A percentile compares a stretch with the other conserved stretches of the same genome.
Evolutionary conservation across 1,140 invertebrate genomes (phyloP).

Genomic region (Drosophila ironensis): DNA sequence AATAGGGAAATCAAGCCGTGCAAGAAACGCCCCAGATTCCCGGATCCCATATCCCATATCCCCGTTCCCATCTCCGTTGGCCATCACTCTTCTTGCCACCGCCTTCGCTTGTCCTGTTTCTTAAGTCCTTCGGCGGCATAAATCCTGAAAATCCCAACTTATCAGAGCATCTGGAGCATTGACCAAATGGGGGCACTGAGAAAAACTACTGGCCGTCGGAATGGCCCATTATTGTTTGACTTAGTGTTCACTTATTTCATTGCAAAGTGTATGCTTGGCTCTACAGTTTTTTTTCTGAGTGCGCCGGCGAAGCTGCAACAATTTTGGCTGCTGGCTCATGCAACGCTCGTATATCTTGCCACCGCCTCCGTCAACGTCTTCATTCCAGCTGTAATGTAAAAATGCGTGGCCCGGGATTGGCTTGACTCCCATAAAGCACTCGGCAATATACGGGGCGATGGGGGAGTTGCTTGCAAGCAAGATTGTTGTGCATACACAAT

Average conservation of each 20-base stretch:
- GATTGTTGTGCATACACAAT: conserved; percentile 40
- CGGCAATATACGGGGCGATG: too few relatives aligned
- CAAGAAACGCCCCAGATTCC: background rate
- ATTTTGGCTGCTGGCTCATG: conserved; percentile 26
- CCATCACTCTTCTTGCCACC: background rate
- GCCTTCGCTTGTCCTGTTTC: background rate
- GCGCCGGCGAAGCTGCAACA: background rate
- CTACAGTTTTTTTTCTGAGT: too few relatives aligned
- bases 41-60: too few relatives aligned
- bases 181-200: background rate
- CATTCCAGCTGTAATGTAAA: conserved; percentile 21
- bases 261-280: too few relatives aligned
- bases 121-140: conserved; percentile 12
- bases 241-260: too few relatives aligned
- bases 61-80: background rate
- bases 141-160: conserved; percentile 7
- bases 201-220: background rate
- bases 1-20: background rate
- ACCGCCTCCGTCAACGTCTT: conserved; percentile 6
- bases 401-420: conserved; percentile 12
- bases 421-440: conserved; percentile 1
- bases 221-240: too few relatives aligned
- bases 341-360: conserved; percentile 51
- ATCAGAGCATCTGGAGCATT: background rate
- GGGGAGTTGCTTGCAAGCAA: background rate